Percentiles rank a stretch among this genome's conserved stretches.
Conservation (phyloP, 2,797 vertebrate genomes). For the Eremophila alpestris region DNA sequence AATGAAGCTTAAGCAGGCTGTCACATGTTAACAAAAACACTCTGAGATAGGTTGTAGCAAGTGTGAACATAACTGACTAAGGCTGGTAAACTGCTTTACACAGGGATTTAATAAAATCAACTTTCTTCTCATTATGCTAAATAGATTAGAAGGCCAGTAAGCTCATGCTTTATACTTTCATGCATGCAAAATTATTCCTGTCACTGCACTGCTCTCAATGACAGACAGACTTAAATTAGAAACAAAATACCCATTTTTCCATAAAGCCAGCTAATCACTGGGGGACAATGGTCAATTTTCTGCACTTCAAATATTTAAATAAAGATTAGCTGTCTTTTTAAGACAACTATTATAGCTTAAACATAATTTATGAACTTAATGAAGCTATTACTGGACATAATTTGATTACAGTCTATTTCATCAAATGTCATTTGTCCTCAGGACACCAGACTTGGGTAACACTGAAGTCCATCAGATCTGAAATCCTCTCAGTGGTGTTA, state of each 20-base stretch:
- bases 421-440: neutral
- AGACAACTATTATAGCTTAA: neutral
- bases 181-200: conserved; percentile 28
- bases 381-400: neutral
- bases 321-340: conserved; percentile 25
- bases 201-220: neutral
- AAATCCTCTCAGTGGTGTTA: neutral
- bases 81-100: neutral
- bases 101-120: neutral
- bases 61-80: neutral
- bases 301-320: conserved; percentile 40
- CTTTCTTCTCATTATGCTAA: conserved; percentile 29
- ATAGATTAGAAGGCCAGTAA: conserved; percentile 22
- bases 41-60: neutral
- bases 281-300: neutral
- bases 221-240: conserved; percentile 13
- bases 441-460: neutral
- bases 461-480: neutral
- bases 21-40: neutral
- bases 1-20: neutral
- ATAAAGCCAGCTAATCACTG: neutral
- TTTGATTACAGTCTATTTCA: neutral
- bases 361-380: conserved; percentile 21
- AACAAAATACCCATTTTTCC: conserved; percentile 4
- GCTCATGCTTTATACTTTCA: conserved; percentile 1